phyloP scores from a whole-genome alignment of 2,888 invertebrate genomes.

The Rhagium mordax region DNA sequence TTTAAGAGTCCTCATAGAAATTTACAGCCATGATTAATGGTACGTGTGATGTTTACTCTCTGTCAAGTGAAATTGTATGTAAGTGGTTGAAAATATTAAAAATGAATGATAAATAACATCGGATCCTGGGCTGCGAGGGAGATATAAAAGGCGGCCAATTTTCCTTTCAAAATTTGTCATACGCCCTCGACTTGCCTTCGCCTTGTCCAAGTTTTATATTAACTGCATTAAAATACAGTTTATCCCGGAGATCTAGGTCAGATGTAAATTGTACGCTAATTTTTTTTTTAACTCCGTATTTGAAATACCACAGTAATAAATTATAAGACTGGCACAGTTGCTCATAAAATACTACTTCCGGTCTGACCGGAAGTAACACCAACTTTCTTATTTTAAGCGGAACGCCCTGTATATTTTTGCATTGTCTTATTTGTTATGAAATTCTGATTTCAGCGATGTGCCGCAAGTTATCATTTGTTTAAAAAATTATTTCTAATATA shows the following conservation, averaged over 20 bases:
- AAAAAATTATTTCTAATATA: too few species aligned
- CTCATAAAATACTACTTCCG: too few species aligned
- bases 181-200: not conserved
- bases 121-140: not conserved
- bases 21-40: conserved; percentile 22
- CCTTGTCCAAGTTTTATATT: not conserved
- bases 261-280: too few species aligned
- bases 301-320: too few species aligned
- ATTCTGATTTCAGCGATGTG: too few species aligned
- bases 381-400: too few species aligned
- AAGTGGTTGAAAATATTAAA: conserved; percentile 34
- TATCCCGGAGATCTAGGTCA: not conserved
- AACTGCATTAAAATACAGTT: not conserved
- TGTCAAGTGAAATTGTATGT: conserved; percentile 28
- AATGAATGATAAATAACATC: conserved; percentile 8
- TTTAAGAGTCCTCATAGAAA: conserved; percentile 9
- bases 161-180: not conserved
- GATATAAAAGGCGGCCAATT: not conserved
- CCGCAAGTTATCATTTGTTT: too few species aligned
- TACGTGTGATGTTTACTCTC: conserved; percentile 20
- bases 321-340: too few species aligned
- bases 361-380: too few species aligned
- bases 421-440: too few species aligned
- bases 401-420: too few species aligned
- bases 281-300: too few species aligned